Percentiles rank a stretch among this genome's conserved stretches.
Evolutionary conservation across 2,888 invertebrate species (phyloP).

Genomic region (Disparrhopalites patrizii): DNA sequence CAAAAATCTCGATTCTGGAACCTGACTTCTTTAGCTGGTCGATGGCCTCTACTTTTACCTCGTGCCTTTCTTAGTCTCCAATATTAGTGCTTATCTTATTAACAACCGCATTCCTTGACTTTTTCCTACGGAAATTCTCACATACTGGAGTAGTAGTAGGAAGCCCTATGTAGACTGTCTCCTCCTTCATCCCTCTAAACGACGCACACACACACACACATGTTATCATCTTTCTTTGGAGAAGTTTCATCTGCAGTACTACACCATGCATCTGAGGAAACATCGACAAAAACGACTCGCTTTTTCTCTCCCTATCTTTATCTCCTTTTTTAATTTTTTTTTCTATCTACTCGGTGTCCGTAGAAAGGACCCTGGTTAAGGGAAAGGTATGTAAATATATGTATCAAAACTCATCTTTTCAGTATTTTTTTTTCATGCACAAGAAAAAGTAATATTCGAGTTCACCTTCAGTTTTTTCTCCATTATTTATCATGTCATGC

Average conservation of each 20-base stretch:
- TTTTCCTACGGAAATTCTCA: not conserved
- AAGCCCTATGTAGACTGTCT: not conserved
- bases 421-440: not conserved
- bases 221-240: not conserved
- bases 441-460: not conserved
- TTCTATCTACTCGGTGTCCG: not conserved
- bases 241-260: not conserved
- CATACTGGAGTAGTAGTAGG: not conserved
- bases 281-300: not conserved
- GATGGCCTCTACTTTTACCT: constrained; percentile 12
- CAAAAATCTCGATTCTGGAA: constrained; percentile 25
- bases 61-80: constrained; percentile 20
- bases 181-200: not conserved
- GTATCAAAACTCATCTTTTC: not conserved
- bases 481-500: constrained; percentile 4
- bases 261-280: not conserved
- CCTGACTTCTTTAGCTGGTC: constrained; percentile 26
- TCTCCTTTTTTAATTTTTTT: not conserved
- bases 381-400: not conserved
- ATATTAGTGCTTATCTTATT: constrained; percentile 15
- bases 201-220: not conserved
- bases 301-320: not conserved
- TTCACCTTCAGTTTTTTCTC: not conserved
- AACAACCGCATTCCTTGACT: constrained; percentile 16
- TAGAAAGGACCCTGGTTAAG: no score